Percentiles rank a stretch among this genome's conserved stretches.
phyloP scores from a whole-genome alignment of 2,113 vertebrate genomes.

The Corvus hawaiiensis region DNA sequence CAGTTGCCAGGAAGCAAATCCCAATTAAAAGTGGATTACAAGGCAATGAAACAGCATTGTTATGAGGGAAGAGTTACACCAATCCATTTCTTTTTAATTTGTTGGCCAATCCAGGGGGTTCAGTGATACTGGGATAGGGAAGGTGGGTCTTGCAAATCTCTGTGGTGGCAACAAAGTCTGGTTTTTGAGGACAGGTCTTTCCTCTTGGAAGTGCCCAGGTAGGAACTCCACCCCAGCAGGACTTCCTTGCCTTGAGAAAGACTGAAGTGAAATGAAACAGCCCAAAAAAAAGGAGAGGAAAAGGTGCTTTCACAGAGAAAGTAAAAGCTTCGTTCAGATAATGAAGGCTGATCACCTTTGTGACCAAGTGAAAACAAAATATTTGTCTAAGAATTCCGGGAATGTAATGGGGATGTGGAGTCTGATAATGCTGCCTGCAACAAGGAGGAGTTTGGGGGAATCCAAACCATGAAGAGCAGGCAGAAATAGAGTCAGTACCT shows the following conservation, averaged over 20 bases:
- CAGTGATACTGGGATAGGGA: background rate
- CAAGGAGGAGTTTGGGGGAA: background rate
- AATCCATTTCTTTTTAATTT: slow-evolving; percentile 33
- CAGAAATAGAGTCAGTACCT: background rate
- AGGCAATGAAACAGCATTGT: slow-evolving; percentile 47
- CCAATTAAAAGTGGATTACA: slow-evolving; percentile 68
- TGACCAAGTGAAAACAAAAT: background rate
- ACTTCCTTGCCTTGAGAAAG: background rate
- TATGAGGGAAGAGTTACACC: slow-evolving; percentile 48
- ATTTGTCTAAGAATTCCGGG: background rate
- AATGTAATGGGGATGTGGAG: background rate
- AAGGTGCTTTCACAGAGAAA: background rate
- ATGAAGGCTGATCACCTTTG: background rate
- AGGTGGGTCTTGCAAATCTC: background rate
- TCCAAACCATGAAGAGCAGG: background rate
- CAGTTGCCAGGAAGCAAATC: slow-evolving; percentile 63
- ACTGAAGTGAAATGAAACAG: background rate
- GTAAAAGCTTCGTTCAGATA: background rate
- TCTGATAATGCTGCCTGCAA: background rate
- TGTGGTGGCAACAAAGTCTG: background rate
- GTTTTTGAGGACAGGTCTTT: background rate
- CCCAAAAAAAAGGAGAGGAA: background rate
- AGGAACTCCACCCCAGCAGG: background rate
- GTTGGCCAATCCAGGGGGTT: background rate
- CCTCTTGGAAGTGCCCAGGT: background rate